Base-by-base conservation (phyloP, 2,113 vertebrate genomes). In the Corythoichthys intestinalis region DNA sequence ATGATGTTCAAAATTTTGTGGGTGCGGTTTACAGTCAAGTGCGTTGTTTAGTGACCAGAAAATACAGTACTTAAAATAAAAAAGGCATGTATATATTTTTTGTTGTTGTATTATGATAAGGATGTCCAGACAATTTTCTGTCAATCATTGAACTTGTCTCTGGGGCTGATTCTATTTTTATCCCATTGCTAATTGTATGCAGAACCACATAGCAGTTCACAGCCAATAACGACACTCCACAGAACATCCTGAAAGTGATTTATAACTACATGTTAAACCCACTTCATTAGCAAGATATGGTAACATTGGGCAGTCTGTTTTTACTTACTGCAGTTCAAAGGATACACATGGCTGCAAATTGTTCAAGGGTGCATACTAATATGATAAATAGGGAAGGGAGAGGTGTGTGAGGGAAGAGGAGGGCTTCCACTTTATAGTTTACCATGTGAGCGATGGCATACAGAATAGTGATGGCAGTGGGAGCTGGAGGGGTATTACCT, bases 341-440 rank as follows among this genome's bases (percentile, higher is more conserved):
- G 84, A 75, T 77, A 71, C 77, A 76, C 78, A 69, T 82, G 82
- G 74, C 69, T 82, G 41, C 37, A 70, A 79, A 71, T 81, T 66
- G 73, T 84, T 87, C 84, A 86, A 87, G 85, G 84, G 83, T 83
- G 75, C 28, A 34, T 70, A 74, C 82, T 90, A 86, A 87, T 88
- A 77, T 86, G 78, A 88, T 90, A 85, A 89, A 84, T 75, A 81
- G 67, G 56, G 71, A 82, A 67, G 70, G 78, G 76, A 76, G 69
- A 74, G 70, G 79, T 61, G 71, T 73, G 73, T 28, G 13, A 5
- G 34, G 6, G 34, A 2, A 15, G 62, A 17, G 52, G 70, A 72
- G 44, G 60, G 2, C 38, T 73, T 73, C 63, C 70, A 49, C 67
- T 79, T 44, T 9, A 52, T 63, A 53, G 66, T 80, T 72, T 67